Evolutionary conservation across 2,113 vertebrate species (phyloP).

Genomic region (Columba janthina): DNA sequence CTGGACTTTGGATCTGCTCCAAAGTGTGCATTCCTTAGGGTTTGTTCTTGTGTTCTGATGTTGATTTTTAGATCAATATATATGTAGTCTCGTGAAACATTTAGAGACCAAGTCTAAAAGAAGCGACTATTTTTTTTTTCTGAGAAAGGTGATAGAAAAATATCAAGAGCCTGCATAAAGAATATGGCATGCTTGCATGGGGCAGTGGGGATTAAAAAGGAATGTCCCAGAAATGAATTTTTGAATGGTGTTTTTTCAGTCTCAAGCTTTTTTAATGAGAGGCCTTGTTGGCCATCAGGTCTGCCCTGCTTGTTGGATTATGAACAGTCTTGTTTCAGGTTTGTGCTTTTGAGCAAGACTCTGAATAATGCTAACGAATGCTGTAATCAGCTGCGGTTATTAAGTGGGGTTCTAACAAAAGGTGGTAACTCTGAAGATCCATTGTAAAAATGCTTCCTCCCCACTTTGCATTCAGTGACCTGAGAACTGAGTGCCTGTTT

Average conservation of each 20-base stretch:
- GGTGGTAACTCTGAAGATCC: not conserved
- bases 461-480: not conserved
- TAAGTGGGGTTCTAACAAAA: not conserved
- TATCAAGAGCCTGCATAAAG: not conserved
- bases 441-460: not conserved
- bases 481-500: not conserved
- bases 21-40: not conserved
- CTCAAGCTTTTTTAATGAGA: not conserved
- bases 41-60: not conserved
- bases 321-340: not conserved
- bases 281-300: not conserved
- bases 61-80: conserved; percentile 7
- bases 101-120: not conserved
- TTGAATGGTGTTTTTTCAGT: not conserved
- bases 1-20: not conserved
- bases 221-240: not conserved
- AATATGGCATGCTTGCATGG: not conserved
- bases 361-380: not conserved
- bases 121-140: not conserved
- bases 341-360: not conserved
- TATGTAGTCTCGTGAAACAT: conserved; percentile 11
- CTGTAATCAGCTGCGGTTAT: conserved; percentile 6
- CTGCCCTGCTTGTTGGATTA: not conserved
- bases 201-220: not conserved
- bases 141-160: not conserved